Percentiles rank a stretch among this genome's conserved stretches.
Conservation (phyloP, 92 coral and sea anemone genomes). For the Heliopora coerulea region DNA sequence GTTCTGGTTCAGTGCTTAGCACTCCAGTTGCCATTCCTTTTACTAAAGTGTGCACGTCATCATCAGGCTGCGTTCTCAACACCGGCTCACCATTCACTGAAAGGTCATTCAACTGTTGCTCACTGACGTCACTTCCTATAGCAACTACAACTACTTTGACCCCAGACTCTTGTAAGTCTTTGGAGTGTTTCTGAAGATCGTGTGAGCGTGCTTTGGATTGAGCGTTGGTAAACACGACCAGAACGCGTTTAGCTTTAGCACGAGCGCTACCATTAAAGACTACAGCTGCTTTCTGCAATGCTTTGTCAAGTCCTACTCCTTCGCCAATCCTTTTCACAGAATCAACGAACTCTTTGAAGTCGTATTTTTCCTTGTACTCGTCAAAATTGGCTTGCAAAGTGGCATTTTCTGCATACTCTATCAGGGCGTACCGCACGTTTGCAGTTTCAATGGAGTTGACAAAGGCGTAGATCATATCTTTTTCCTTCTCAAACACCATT, state of each 20-base stretch:
- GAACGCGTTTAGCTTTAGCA: slow-evolving; percentile 31
- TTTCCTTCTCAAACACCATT: slow-evolving; percentile 43
- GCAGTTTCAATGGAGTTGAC: slow-evolving; percentile 36
- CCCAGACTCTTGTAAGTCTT: slow-evolving; percentile 30
- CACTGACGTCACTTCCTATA: slow-evolving; percentile 42
- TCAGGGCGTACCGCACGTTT: slow-evolving; percentile 32
- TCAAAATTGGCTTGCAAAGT: slow-evolving; percentile 26
- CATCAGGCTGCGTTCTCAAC: slow-evolving; percentile 29
- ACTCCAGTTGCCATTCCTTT: slow-evolving; percentile 21
- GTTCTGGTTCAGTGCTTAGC: slow-evolving; percentile 11
- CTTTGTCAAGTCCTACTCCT: slow-evolving; percentile 36
- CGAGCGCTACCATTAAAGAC: slow-evolving; percentile 42
- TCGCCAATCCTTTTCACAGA: slow-evolving; percentile 37
- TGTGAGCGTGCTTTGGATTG: slow-evolving; percentile 39
- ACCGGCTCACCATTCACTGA: slow-evolving; percentile 32
- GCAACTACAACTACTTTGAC: slow-evolving; percentile 41
- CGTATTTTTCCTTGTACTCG: slow-evolving; percentile 42
- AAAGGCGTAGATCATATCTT: slow-evolving; percentile 37
- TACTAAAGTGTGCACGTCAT: slow-evolving; percentile 31
- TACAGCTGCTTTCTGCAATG: slow-evolving; percentile 25
- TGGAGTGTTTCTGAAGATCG: slow-evolving; percentile 36
- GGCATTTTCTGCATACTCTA: slow-evolving; percentile 40
- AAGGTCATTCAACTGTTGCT: slow-evolving; percentile 18
- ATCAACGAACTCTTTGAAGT: slow-evolving; percentile 38
- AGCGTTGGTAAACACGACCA: slow-evolving; percentile 40